phyloP scores from a whole-genome alignment of 2,888 invertebrate species.

The Eupithecia tripunctaria region DNA sequence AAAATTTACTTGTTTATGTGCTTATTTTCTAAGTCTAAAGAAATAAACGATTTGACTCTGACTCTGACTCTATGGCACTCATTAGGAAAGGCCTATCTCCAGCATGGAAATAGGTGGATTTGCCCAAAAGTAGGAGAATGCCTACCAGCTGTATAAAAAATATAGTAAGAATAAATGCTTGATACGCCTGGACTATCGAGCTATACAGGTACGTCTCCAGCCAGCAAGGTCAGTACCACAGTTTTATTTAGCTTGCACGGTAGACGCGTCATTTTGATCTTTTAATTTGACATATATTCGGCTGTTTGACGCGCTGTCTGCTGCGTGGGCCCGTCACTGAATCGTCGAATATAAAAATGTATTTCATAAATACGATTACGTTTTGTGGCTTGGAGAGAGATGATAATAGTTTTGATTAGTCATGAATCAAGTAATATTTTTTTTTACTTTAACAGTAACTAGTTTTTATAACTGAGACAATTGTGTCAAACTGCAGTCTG shows the following conservation, averaged over 20 bases:
- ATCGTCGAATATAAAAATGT: conserved; percentile 50
- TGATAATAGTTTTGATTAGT: not conserved
- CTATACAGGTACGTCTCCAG: conserved; percentile 4
- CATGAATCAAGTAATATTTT: not conserved
- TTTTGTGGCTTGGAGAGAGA: not conserved
- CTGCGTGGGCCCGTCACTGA: conserved; percentile 55
- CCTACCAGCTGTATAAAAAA: not conserved
- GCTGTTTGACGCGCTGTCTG: conserved; percentile 53
- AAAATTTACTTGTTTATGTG: too few relatives aligned
- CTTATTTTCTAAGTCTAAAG: too few relatives aligned
- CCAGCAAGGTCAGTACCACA: conserved; percentile 25
- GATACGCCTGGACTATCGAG: not conserved
- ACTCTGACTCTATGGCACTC: too few relatives aligned
- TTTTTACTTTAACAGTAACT: too few relatives aligned
- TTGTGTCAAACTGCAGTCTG: too few relatives aligned
- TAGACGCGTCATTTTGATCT: conserved; percentile 44
- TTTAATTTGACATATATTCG: conserved; percentile 51
- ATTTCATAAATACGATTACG: not conserved
- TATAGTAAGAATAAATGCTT: not conserved
- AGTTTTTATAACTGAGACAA: too few relatives aligned
- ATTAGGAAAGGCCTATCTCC: too few relatives aligned
- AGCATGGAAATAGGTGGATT: too few relatives aligned
- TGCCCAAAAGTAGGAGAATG: not conserved
- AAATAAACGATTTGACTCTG: too few relatives aligned
- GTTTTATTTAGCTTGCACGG: conserved; percentile 31